phyloP scores from a whole-genome alignment of 2,113 vertebrate genomes.

The Neopipo cinnamomea region DNA sequence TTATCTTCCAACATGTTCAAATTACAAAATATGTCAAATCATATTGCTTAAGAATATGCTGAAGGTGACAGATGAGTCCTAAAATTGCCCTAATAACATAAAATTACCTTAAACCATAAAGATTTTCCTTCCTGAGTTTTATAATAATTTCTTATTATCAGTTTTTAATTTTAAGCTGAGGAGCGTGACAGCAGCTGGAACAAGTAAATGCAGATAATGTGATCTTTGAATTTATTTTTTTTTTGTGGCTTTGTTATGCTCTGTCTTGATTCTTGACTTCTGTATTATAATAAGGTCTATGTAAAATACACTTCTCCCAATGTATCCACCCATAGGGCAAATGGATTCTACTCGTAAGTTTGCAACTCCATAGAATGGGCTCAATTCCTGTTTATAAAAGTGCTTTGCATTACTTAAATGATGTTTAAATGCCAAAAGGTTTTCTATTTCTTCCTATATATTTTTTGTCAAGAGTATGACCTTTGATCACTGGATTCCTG shows the following conservation, averaged over 20 bases:
- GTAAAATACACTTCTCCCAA: background rate
- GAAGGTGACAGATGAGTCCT: background rate
- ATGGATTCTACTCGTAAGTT: background rate
- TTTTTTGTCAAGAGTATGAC: background rate
- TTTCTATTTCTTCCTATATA: background rate
- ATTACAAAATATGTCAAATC: background rate
- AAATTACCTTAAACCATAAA: background rate
- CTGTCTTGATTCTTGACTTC: background rate
- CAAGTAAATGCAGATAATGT: background rate
- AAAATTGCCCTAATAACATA: background rate
- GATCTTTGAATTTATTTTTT: background rate
- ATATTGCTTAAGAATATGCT: background rate
- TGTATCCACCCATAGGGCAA: background rate
- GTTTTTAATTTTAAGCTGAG: background rate
- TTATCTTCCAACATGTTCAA: background rate
- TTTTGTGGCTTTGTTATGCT: background rate
- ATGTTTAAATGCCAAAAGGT: background rate
- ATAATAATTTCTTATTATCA: background rate
- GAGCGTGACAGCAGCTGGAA: background rate
- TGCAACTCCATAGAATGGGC: accelerated
- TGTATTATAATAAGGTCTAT: background rate
- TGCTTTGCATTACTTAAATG: background rate
- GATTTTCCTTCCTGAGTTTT: background rate
- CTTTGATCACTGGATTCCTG: background rate
- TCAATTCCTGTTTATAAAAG: background rate